Percentiles rank a stretch among this genome's conserved stretches.
Evolutionary conservation across 2,113 vertebrate species (phyloP).

Genomic region (Oreochromis aureus): DNA sequence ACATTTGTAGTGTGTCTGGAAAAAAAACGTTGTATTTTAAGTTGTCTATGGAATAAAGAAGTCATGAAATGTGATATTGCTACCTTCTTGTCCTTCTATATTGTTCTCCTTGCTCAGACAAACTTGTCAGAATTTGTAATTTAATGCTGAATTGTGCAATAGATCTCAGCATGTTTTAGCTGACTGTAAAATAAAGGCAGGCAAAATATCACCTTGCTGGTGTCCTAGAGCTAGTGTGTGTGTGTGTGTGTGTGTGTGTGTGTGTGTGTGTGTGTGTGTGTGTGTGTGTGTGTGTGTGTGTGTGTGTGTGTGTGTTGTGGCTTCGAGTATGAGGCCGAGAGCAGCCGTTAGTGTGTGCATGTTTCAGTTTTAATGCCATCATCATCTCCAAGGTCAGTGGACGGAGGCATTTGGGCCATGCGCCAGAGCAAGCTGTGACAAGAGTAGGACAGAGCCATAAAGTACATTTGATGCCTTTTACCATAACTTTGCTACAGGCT

Average conservation of each 20-base stretch:
- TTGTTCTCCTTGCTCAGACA: neutral
- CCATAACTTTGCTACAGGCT: constrained; percentile 46
- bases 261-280: neutral
- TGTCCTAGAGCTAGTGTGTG: neutral
- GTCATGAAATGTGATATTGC: constrained; percentile 3
- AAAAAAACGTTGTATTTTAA: neutral
- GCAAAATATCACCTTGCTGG: constrained; percentile 27
- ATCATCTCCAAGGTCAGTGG: constrained; percentile 52
- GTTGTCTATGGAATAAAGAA: constrained; percentile 1
- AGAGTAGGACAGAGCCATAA: constrained; percentile 41
- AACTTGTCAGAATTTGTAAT: constrained; percentile 29
- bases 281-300: too few relatives aligned
- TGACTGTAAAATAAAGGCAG: constrained; percentile 25
- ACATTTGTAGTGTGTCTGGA: neutral
- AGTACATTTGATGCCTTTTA: constrained; percentile 47
- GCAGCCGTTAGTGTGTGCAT: constrained; percentile 7
- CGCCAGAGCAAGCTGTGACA: constrained; percentile 24
- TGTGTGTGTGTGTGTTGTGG: neutral
- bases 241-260: neutral
- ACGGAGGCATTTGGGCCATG: constrained; percentile 4
- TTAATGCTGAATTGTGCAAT: constrained; percentile 25
- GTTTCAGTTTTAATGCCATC: constrained; percentile 45
- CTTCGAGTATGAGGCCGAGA: neutral
- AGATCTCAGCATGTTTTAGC: constrained; percentile 20
- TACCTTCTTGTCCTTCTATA: constrained; percentile 14